These are phyloP conservation scores for Pararge aegeria DNA, from an alignment of 1,140 invertebrate genomes.

Conservation along the genomic window DNA sequence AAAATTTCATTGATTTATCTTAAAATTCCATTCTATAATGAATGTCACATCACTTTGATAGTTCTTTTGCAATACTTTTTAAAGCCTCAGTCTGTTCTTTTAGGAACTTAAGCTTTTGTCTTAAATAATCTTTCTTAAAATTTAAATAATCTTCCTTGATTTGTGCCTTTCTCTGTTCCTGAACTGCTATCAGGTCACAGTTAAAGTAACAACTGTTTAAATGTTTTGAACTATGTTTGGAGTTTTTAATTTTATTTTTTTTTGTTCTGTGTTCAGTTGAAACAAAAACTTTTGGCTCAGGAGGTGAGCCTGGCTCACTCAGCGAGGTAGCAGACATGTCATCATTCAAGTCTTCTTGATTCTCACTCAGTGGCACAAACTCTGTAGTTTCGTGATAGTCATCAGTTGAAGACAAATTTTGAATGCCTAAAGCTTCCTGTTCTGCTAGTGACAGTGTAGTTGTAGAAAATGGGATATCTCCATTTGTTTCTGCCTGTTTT, in stretches of 20 bases:
- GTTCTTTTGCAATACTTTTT: constrained; percentile 63
- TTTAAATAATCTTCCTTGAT: constrained; percentile 68
- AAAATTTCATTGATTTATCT: too few species aligned
- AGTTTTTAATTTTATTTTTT: constrained; percentile 41
- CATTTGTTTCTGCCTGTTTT: constrained; percentile 45
- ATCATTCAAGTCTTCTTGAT: constrained; percentile 42
- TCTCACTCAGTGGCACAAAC: constrained; percentile 47
- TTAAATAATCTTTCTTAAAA: constrained; percentile 70
- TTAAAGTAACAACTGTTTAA: constrained; percentile 55
- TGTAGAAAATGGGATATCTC: constrained; percentile 42
- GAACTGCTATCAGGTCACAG: constrained; percentile 56
- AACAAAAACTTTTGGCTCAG: constrained; percentile 54
- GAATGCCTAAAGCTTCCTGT: constrained; percentile 51
- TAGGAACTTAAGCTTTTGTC: constrained; percentile 59
- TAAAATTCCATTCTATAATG: too few species aligned
- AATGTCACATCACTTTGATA: constrained; percentile 34
- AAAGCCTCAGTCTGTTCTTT: constrained; percentile 68
- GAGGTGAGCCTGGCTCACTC: constrained; percentile 53
- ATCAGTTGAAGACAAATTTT: constrained; percentile 36
- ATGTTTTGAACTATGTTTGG: constrained; percentile 42
- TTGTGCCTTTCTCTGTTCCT: constrained; percentile 59
- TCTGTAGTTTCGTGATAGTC: constrained; percentile 47
- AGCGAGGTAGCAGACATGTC: constrained; percentile 36
- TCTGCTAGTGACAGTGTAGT: constrained; percentile 45
- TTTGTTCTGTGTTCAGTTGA: constrained; percentile 25